A percentile compares a stretch with the other conserved stretches of the same genome.
Evolutionary conservation across 2,888 invertebrate genomes (phyloP).

Genomic region (Eupithecia pulchellata): DNA sequence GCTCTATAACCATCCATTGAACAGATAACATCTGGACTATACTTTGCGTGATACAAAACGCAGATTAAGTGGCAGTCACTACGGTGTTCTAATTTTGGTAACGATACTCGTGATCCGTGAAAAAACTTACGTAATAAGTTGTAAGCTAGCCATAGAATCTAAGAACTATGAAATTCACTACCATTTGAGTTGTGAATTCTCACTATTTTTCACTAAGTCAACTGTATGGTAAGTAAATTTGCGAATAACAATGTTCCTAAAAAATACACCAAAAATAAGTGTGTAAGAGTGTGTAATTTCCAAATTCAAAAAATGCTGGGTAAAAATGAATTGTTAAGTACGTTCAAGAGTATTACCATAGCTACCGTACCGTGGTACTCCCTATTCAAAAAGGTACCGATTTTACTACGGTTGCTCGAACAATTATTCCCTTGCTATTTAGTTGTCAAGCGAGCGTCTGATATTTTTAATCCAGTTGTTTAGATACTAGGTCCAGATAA

Average conservation of each 20-base stretch:
- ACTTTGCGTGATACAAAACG: conserved; percentile 69
- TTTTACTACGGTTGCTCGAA: conserved; percentile 65
- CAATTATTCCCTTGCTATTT: conserved; percentile 73
- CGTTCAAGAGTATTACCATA: background rate
- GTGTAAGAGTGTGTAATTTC: background rate
- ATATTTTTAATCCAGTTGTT: conserved; percentile 31
- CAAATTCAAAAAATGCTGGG: background rate
- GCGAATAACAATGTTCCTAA: background rate
- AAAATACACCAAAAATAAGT: background rate
- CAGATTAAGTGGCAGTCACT: conserved; percentile 42
- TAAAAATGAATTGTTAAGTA: background rate
- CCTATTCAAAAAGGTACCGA: conserved; percentile 29
- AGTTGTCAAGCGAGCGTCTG: conserved; percentile 61
- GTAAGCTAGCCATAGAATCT: conserved; percentile 22
- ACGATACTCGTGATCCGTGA: conserved; percentile 51
- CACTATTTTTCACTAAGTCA: background rate
- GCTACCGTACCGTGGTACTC: conserved; percentile 4
- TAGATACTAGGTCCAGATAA: conserved; percentile 24
- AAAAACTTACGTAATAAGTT: conserved; percentile 47
- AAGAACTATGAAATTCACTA: background rate
- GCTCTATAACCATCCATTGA: conserved; percentile 77
- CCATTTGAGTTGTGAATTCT: background rate
- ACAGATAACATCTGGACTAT: conserved; percentile 77
- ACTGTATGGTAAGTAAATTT: background rate
- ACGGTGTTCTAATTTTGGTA: conserved; percentile 69